These are phyloP conservation scores for Dryocosmus kuriphilus DNA, from an alignment of 2,888 invertebrate species.

Conservation along the genomic window DNA sequence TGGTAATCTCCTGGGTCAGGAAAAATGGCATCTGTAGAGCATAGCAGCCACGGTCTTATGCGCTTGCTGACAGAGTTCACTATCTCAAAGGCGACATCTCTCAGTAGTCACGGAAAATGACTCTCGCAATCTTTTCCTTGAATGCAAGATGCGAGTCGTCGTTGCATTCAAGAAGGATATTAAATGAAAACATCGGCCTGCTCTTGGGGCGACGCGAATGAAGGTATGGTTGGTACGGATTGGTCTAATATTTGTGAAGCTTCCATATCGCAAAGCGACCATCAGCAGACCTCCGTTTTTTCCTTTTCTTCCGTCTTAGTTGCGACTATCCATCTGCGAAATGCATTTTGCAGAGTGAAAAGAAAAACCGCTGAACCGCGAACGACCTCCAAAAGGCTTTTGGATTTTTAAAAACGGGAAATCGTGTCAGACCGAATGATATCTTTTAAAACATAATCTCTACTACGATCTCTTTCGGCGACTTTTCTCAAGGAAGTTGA, in stretches of 20 bases:
- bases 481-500: constrained; percentile 5
- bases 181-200: constrained; percentile 75
- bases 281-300: constrained; percentile 63
- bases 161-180: constrained; percentile 71
- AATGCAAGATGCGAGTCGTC: constrained; percentile 66
- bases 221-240: constrained; percentile 55
- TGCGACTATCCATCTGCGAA: constrained; percentile 19
- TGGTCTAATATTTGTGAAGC: constrained; percentile 74
- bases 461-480: constrained; percentile 31
- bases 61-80: constrained; percentile 47
- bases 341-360: constrained; percentile 41
- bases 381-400: constrained; percentile 17
- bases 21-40: constrained; percentile 22
- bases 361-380: constrained; percentile 24
- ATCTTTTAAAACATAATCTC: constrained; percentile 19
- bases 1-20: constrained; percentile 38
- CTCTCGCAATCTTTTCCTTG: constrained; percentile 74
- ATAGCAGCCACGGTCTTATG: background rate
- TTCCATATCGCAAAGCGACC: constrained; percentile 74
- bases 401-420: constrained; percentile 16
- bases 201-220: constrained; percentile 42
- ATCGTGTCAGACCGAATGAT: constrained; percentile 29
- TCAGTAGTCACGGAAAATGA: constrained; percentile 75
- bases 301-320: constrained; percentile 5
- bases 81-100: constrained; percentile 76